A percentile compares a stretch with the other conserved stretches of the same genome.
These are phyloP conservation scores for Arge pagana DNA, from an alignment of 2,888 invertebrate species.

Conservation along the genomic window DNA sequence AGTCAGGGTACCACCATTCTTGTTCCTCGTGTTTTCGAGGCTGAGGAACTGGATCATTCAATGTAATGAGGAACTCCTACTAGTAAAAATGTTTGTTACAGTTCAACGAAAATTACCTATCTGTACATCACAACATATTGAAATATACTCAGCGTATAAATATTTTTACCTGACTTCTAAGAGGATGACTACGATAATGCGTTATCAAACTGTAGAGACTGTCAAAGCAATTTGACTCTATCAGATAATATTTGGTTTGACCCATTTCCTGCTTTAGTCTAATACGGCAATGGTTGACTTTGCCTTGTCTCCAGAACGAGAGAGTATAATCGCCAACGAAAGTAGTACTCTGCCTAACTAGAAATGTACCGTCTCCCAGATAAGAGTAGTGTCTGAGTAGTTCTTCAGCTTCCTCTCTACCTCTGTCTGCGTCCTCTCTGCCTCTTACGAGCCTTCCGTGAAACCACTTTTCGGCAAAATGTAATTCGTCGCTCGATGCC, in stretches of 20 bases:
- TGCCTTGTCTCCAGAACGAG: constrained; percentile 90
- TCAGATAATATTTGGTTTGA: constrained; percentile 86
- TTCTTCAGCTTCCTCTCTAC: constrained; percentile 72
- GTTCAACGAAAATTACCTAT: no score
- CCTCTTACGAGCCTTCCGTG: constrained; percentile 85
- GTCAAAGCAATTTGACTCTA: constrained; percentile 87
- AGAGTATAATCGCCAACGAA: constrained; percentile 96
- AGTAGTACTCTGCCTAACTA: constrained; percentile 92
- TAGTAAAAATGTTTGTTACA: no score
- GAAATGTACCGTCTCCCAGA: constrained; percentile 89
- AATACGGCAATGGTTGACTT: constrained; percentile 91
- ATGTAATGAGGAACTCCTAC: constrained; percentile 82
- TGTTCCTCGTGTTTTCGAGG: constrained; percentile 92
- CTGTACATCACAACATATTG: no score
- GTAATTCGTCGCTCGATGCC: constrained; percentile 84
- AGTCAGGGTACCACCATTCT: constrained; percentile 89
- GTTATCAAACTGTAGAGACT: constrained; percentile 90
- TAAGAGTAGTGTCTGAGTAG: constrained; percentile 76
- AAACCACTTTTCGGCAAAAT: constrained; percentile 93
- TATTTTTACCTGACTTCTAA: constrained; percentile 74
- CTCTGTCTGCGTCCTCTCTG: no score
- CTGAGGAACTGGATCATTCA: constrained; percentile 92
- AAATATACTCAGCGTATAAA: no score
- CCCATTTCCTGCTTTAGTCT: constrained; percentile 88
- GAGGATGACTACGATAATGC: constrained; percentile 83